A percentile compares a stretch with the other conserved stretches of the same genome.
Conservation (phyloP, 2,888 invertebrate genomes). For the Tromatobia lineatoria region DNA sequence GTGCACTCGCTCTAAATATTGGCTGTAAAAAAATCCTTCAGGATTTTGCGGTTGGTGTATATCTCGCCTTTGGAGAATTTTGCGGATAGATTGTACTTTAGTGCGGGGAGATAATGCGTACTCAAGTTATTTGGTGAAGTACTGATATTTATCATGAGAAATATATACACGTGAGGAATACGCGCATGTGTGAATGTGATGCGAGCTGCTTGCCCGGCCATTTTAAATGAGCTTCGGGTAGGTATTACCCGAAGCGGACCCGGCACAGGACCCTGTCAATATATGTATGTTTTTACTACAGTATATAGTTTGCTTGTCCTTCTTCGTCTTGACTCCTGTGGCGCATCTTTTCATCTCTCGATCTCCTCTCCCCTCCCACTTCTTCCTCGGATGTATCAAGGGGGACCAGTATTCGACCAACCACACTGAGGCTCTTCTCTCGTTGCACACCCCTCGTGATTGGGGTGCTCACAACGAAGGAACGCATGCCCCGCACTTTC, state of each 20-base stretch:
- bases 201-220: not conserved
- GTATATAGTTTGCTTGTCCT: slow-evolving; percentile 59
- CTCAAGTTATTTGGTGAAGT: slow-evolving; percentile 12
- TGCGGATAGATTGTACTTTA: slow-evolving; percentile 29
- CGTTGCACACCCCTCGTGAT: slow-evolving; percentile 65
- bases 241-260: slow-evolving; percentile 9
- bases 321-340: slow-evolving; percentile 30
- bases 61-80: slow-evolving; percentile 53
- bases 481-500: slow-evolving; percentile 48
- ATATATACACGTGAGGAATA: not conserved
- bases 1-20: slow-evolving; percentile 77
- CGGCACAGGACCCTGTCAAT: slow-evolving; percentile 19
- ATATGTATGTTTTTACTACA: slow-evolving; percentile 36
- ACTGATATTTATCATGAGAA: slow-evolving; percentile 1
- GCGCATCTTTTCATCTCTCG: slow-evolving; percentile 45
- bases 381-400: not conserved
- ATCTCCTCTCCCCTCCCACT: slow-evolving; percentile 27
- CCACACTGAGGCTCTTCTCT: slow-evolving; percentile 52
- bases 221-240: slow-evolving; percentile 31
- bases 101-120: not conserved
- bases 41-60: slow-evolving; percentile 75
- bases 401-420: slow-evolving; percentile 27
- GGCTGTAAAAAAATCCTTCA: slow-evolving; percentile 70
- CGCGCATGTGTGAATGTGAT: slow-evolving; percentile 11
- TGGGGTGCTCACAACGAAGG: slow-evolving; percentile 52